phyloP scores from a whole-genome alignment of 2,113 vertebrate genomes.

The Callaeas wilsoni region DNA sequence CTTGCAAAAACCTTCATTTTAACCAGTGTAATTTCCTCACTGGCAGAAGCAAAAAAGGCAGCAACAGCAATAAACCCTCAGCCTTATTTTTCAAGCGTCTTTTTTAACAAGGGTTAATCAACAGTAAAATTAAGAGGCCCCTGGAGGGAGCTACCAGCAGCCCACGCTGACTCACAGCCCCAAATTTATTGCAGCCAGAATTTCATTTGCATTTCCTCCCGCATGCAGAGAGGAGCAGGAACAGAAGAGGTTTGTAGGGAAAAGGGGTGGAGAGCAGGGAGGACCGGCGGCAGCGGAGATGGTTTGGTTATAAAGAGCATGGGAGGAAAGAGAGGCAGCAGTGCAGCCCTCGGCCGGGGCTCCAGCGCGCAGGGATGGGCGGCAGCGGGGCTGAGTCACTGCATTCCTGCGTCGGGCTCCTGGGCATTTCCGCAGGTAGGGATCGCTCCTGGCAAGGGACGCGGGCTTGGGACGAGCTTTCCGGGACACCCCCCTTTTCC shows the following conservation, averaged over 20 bases:
- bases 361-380: neutral
- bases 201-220: constrained; percentile 6
- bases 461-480: neutral
- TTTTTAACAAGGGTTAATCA: constrained; percentile 49
- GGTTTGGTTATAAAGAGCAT: constrained; percentile 60
- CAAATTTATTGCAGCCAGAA: neutral
- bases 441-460: neutral
- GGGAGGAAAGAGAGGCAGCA: constrained; percentile 9
- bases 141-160: neutral
- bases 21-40: neutral
- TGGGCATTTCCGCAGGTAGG: constrained; percentile 79
- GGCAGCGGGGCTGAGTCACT: constrained; percentile 34
- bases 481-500: neutral
- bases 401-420: constrained; percentile 72
- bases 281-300: neutral
- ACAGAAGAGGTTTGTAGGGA: constrained; percentile 41
- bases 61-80: neutral
- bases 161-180: constrained; percentile 5
- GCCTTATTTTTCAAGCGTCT: neutral
- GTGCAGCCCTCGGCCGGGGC: neutral
- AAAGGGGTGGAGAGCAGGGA: constrained; percentile 61
- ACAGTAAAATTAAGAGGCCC: neutral
- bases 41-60: constrained; percentile 13
- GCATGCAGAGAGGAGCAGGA: neutral
- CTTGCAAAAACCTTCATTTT: neutral